phyloP scores from a whole-genome alignment of 2,113 vertebrate species.

The Leucopsar rothschildi region DNA sequence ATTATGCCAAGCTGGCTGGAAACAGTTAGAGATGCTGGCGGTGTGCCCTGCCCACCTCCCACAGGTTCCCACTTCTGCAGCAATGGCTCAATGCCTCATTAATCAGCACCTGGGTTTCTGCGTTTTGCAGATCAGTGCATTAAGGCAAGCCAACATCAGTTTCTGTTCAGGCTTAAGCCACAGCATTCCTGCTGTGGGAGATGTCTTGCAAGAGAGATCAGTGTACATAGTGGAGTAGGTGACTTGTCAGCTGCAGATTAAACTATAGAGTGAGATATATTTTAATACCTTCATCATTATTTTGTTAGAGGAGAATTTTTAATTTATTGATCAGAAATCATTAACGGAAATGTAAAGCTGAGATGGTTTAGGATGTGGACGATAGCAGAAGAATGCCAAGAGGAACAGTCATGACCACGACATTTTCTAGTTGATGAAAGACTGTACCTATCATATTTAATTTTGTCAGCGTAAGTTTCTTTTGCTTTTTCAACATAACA shows the following conservation, averaged over 20 bases:
- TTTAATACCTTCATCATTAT: background rate
- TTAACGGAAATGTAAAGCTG: background rate
- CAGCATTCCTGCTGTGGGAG: background rate
- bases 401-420: background rate
- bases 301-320: background rate
- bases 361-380: background rate
- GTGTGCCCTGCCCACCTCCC: background rate
- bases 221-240: background rate
- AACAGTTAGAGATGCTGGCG: background rate
- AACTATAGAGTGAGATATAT: background rate
- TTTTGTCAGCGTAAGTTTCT: background rate
- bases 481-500: background rate
- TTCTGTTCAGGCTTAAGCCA: background rate
- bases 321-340: background rate
- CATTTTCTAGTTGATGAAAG: background rate
- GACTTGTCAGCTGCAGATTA: background rate
- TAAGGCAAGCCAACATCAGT: background rate
- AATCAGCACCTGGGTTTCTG: background rate
- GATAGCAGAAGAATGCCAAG: background rate
- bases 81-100: background rate
- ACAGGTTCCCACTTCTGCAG: background rate
- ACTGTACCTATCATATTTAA: background rate
- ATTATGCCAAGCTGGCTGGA: background rate
- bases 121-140: rapidly evolving
- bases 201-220: background rate